Evolutionary conservation across 2,888 invertebrate species (phyloP).

Genomic region (Protonemura montana): DNA sequence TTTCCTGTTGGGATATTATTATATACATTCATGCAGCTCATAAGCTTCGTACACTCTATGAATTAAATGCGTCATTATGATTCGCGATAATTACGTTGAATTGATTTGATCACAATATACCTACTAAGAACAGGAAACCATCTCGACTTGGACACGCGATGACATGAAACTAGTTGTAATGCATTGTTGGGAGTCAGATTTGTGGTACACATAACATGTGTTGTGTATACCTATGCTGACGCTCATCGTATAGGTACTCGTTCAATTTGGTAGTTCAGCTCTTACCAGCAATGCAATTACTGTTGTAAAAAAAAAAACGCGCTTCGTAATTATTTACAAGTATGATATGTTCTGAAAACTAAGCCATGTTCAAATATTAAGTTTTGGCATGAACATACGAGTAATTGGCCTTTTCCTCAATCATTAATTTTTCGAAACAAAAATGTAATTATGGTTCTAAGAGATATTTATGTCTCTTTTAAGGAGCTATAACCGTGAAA

Average conservation of each 20-base stretch:
- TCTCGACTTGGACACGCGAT: background rate
- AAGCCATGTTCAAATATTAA: background rate
- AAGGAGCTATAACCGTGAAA: background rate
- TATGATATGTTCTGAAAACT: background rate
- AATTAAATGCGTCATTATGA: conserved; percentile 32
- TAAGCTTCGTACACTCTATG: background rate
- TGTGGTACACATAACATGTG: background rate
- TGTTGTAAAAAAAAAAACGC: background rate
- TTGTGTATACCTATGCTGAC: background rate
- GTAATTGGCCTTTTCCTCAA: conserved; percentile 5
- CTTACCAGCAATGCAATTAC: background rate
- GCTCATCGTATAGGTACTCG: background rate
- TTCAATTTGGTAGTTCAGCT: background rate
- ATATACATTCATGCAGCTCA: background rate
- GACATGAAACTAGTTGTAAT: background rate
- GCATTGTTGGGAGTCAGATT: conserved; percentile 5
- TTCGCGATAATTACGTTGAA: conserved; percentile 30
- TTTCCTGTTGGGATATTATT: background rate
- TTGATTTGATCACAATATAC: conserved; percentile 24
- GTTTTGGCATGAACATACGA: background rate
- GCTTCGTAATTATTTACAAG: background rate
- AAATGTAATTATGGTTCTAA: background rate
- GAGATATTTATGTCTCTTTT: background rate
- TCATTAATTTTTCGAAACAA: background rate
- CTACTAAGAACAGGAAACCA: conserved; percentile 28